A percentile compares a stretch with the other conserved stretches of the same genome.
Evolutionary conservation across 1,140 invertebrate species (phyloP).

Genomic region (Rhagoletis zephyria): DNA sequence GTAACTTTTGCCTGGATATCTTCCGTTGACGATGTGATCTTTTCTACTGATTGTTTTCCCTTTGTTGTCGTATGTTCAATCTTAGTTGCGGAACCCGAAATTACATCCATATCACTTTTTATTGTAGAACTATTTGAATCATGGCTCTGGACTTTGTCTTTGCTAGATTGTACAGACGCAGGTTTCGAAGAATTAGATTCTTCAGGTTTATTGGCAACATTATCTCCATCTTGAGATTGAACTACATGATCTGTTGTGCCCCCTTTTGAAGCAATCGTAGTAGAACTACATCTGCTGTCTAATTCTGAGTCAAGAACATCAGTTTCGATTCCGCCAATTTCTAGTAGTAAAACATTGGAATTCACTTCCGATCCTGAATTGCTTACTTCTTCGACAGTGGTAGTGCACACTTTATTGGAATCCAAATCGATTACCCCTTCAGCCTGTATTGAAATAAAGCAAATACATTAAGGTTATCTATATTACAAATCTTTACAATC

Average conservation of each 20-base stretch:
- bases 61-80: neutral
- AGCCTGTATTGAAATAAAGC: neutral
- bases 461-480: too few species aligned
- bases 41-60: neutral
- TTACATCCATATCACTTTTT: neutral
- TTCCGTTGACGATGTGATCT: neutral
- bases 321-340: constrained; percentile 20
- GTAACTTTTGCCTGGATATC: neutral
- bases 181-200: neutral
- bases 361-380: neutral
- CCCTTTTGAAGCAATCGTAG: neutral
- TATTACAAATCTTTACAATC: too few species aligned
- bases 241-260: neutral
- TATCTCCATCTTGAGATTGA: neutral
- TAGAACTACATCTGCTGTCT: constrained; percentile 12
- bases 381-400: neutral
- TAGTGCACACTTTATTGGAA: neutral
- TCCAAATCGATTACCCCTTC: neutral
- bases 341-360: neutral
- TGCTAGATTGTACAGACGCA: neutral
- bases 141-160: neutral
- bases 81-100: neutral
- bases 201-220: neutral
- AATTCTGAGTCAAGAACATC: constrained; percentile 38
- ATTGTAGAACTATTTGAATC: neutral